Evolutionary conservation across 2,113 vertebrate species (phyloP).

Genomic region (Hucho hucho): DNA sequence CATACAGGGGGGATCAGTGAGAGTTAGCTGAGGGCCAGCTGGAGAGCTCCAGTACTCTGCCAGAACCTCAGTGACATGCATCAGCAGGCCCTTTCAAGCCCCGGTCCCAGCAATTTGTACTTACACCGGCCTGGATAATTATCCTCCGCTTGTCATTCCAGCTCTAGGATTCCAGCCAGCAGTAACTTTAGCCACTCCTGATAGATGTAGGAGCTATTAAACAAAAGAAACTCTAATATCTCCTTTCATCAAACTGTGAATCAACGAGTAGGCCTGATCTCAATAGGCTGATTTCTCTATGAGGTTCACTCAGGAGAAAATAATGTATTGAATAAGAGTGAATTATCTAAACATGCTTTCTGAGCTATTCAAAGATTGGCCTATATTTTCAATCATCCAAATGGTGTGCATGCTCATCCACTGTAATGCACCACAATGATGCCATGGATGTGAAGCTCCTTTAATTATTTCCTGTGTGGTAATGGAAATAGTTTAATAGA

Average conservation of each 20-base stretch:
- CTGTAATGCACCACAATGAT: neutral
- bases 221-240: slow-evolving; percentile 62
- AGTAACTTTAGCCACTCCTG: slow-evolving; percentile 67
- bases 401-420: neutral
- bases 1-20: neutral
- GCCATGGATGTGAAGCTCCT: neutral
- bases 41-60: slow-evolving; percentile 18
- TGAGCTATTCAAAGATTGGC: neutral
- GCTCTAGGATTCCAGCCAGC: slow-evolving; percentile 66
- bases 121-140: slow-evolving; percentile 72
- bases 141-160: slow-evolving; percentile 58
- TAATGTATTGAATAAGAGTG: neutral
- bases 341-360: neutral
- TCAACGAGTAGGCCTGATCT: slow-evolving; percentile 46
- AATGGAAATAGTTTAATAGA: neutral
- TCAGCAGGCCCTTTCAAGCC: slow-evolving; percentile 60
- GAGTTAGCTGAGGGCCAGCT: slow-evolving; percentile 18
- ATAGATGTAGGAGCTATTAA: slow-evolving; percentile 76
- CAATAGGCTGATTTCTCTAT: slow-evolving; percentile 14
- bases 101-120: slow-evolving; percentile 72
- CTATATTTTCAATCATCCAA: neutral
- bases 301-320: neutral
- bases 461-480: neutral
- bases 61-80: slow-evolving; percentile 54
- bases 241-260: slow-evolving; percentile 56